phyloP scores from a whole-genome alignment of 1,140 invertebrate species.

The Neuroterus valhalla region DNA sequence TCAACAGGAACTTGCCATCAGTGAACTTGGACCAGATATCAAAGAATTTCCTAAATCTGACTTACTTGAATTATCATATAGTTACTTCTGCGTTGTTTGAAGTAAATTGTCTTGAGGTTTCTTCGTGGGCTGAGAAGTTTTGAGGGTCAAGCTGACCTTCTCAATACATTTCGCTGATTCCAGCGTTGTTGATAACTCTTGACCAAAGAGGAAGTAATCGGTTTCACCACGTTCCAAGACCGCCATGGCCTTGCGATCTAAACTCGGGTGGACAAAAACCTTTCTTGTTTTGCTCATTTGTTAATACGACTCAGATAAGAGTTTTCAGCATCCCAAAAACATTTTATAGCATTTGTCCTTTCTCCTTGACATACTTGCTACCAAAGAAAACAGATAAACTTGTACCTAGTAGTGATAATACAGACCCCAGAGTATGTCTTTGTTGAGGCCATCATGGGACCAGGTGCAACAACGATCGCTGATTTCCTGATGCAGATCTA shows the following conservation, averaged over 20 bases:
- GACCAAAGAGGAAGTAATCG: conserved; percentile 39
- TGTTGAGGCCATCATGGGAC: conserved; percentile 40
- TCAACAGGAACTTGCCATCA: conserved; percentile 22
- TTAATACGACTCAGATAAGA: conserved; percentile 37
- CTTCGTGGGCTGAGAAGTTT: conserved; percentile 30
- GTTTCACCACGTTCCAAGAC: conserved; percentile 39
- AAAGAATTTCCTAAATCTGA: conserved; percentile 32
- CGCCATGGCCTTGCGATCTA: conserved; percentile 41
- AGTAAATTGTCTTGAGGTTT: conserved; percentile 33
- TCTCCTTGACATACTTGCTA: not conserved
- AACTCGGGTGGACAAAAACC: conserved; percentile 39
- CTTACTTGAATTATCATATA: conserved; percentile 25
- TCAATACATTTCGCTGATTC: conserved; percentile 41
- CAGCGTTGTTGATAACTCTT: conserved; percentile 37
- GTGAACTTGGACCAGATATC: conserved; percentile 42
- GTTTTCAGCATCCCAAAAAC: conserved; percentile 43
- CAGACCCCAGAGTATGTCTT: conserved; percentile 45
- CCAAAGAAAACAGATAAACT: conserved; percentile 16
- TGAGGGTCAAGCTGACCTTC: conserved; percentile 39
- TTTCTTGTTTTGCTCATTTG: conserved; percentile 35
- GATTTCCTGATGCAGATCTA: conserved; percentile 18
- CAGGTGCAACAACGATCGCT: conserved; percentile 38
- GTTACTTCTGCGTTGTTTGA: not conserved
- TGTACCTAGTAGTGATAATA: conserved; percentile 33
- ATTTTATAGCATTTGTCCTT: conserved; percentile 6